Percentiles rank a stretch among this genome's conserved stretches.
These are phyloP conservation scores for Linyphia triangularis DNA, from an alignment of 2,888 invertebrate genomes.

Conservation along the genomic window DNA sequence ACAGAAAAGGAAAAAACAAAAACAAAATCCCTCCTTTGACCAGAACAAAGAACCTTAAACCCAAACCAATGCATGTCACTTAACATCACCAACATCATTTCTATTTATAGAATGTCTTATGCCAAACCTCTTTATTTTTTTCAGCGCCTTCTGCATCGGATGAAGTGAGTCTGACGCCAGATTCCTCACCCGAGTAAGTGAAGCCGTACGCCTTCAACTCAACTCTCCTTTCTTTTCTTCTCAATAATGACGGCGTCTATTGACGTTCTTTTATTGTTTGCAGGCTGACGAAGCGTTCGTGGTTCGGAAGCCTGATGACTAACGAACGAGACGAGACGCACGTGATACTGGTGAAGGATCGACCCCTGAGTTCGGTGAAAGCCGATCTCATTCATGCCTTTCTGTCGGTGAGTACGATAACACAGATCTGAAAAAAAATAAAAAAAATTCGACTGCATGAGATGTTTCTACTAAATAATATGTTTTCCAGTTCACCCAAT, in stretches of 20 bases:
- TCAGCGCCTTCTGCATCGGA: constrained; percentile 85
- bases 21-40: too few relatives aligned
- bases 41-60: too few relatives aligned
- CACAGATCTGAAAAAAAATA: too few relatives aligned
- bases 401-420: constrained; percentile 93
- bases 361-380: constrained; percentile 96
- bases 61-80: too few relatives aligned
- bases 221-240: neutral
- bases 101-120: too few relatives aligned
- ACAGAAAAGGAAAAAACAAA: too few relatives aligned
- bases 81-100: too few relatives aligned
- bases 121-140: constrained; percentile 25
- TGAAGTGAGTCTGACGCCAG: constrained; percentile 95
- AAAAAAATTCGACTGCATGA: too few relatives aligned
- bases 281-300: constrained; percentile 94
- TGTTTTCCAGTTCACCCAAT: too few relatives aligned
- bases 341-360: constrained; percentile 96
- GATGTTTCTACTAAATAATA: too few relatives aligned
- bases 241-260: neutral
- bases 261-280: neutral
- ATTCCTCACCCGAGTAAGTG: constrained; percentile 92
- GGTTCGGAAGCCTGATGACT: constrained; percentile 96
- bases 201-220: neutral
- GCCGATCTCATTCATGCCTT: constrained; percentile 99
- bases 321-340: constrained; percentile 94